phyloP scores from a whole-genome alignment of 2,888 invertebrate genomes.

The Calameuta filiformis region DNA sequence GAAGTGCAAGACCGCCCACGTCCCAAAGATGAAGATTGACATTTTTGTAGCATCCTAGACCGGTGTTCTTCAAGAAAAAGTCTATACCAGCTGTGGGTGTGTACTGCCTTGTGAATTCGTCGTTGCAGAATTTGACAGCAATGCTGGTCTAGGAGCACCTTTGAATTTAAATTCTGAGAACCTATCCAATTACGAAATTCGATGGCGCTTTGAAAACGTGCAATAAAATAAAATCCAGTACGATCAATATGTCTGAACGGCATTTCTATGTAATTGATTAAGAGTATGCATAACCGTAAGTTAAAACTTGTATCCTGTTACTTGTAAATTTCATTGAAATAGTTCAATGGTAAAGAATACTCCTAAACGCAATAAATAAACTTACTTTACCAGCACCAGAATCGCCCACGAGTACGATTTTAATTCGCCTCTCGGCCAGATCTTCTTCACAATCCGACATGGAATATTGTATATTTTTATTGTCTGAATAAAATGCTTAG shows the following conservation, averaged over 20 bases:
- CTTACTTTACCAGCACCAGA: constrained; percentile 85
- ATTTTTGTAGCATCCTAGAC: constrained; percentile 69
- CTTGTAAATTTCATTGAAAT: background rate
- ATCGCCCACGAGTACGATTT: constrained; percentile 85
- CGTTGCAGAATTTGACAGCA: constrained; percentile 74
- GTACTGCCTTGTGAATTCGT: constrained; percentile 73
- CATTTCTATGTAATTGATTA: background rate
- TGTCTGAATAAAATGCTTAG: background rate
- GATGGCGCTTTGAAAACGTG: background rate
- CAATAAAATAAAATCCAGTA: background rate
- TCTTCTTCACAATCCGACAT: constrained; percentile 80
- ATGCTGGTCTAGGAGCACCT: constrained; percentile 70
- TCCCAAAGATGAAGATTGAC: constrained; percentile 85
- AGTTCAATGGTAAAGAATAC: background rate
- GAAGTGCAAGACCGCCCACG: constrained; percentile 82
- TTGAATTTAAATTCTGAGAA: constrained; percentile 5
- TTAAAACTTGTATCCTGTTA: background rate
- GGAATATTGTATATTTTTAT: constrained; percentile 7
- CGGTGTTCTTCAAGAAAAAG: constrained; percentile 76
- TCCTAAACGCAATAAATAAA: constrained; percentile 25
- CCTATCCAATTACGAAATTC: background rate
- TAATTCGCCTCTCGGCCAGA: constrained; percentile 73
- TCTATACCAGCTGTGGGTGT: constrained; percentile 79
- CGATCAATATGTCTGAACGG: constrained; percentile 66
- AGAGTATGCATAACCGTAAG: background rate